Base-by-base conservation (phyloP, 2,797 vertebrate genomes). In the Enteromius afrohamiltoni region DNA sequence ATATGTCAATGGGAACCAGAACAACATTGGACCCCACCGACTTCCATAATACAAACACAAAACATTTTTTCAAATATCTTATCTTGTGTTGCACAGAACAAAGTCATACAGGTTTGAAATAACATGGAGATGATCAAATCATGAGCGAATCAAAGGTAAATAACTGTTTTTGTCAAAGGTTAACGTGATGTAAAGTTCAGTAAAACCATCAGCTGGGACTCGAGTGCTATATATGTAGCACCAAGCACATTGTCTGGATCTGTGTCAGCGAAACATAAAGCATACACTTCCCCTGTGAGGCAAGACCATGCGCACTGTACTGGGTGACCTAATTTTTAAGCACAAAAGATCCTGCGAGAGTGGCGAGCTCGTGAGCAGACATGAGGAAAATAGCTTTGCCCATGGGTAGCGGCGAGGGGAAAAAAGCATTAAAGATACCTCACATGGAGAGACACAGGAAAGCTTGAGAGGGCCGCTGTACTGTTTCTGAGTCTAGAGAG, bases 301-400 rank as follows among this genome's bases (percentile, higher is more conserved):
- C 90, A 40, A 85, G 86, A 80, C 86, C 83, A 80, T 74, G 83
- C 86, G 86, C 85, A 86, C 85, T 82, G 62, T 90, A 90, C 89
- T 90, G 70, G 40, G 79, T 93, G 92, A 94, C 94, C 93, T 91
- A 80, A 91, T 93, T 94, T 83, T 93, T 88, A 85, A 71, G 79
- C 85, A 86, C 84, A 83, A 86, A 85, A 83, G 87, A 88, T 86
- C 85, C 84, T 62, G 81, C 55, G 83, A 80, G 83, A 82, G 82
- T 77, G 79, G 69, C 71, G 42, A 80, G 82, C 85, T 86, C 13
- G 64, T 83, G 80, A 80, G 69, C 65, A 86, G 79, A 85, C 78
- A 77, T 42, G 69, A 85, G 86, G 82, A 84, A 82, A 77, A 79
- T 67, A 51, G 75, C 76, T 86, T 77, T 74, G 83, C 81, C 82